Evolutionary conservation across 2,888 invertebrate genomes (phyloP).

Genomic region (Meiosimyza decipiens): DNA sequence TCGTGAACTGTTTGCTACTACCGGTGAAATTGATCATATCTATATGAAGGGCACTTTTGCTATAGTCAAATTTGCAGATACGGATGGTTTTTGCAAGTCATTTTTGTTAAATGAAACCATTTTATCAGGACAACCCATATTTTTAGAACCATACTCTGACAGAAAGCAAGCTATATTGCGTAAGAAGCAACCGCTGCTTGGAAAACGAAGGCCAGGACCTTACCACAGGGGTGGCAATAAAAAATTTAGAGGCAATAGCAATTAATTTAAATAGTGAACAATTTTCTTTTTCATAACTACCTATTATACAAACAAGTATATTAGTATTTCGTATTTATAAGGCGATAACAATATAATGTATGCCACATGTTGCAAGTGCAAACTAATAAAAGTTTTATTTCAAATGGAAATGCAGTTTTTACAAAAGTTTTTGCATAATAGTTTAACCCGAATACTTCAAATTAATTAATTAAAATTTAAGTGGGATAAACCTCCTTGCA

Average conservation of each 20-base stretch:
- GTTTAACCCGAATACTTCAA: background rate
- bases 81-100: slow-evolving; percentile 56
- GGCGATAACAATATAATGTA: background rate
- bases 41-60: slow-evolving; percentile 44
- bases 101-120: slow-evolving; percentile 52
- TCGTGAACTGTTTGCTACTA: slow-evolving; percentile 42
- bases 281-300: too few relatives aligned
- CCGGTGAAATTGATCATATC: slow-evolving; percentile 50
- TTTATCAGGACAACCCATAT: slow-evolving; percentile 48
- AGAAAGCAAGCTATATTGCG: slow-evolving; percentile 43
- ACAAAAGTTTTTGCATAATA: background rate
- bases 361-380: background rate
- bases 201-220: slow-evolving; percentile 38
- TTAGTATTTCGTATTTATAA: background rate
- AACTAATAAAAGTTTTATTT: slow-evolving; percentile 20
- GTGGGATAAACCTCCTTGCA: background rate
- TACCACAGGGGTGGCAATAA: slow-evolving; percentile 28
- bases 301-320: background rate
- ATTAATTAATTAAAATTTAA: slow-evolving; percentile 20
- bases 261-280: background rate
- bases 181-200: slow-evolving; percentile 17
- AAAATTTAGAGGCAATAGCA: background rate
- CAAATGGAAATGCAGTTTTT: slow-evolving; percentile 15
- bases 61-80: slow-evolving; percentile 48
- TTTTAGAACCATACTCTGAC: slow-evolving; percentile 55